Conservation (phyloP, 2,113 vertebrate species). For the Carassius gibelio region DNA sequence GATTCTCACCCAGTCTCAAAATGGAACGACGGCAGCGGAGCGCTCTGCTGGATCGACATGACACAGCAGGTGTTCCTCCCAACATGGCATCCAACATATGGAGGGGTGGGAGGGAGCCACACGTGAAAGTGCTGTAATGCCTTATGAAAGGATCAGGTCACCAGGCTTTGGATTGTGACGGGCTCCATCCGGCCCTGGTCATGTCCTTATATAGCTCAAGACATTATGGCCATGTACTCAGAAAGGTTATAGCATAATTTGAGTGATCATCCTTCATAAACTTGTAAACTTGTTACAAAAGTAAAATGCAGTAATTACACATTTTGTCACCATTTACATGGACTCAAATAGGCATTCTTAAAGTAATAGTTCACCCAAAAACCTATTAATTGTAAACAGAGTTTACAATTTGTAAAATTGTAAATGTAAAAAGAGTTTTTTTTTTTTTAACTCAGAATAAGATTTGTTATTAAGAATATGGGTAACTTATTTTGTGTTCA, state of each 20-base stretch:
- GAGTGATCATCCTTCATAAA: neutral
- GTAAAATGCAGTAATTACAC: neutral
- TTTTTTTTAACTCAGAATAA: too few species aligned
- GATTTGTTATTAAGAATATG: too few species aligned
- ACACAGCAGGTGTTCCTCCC: conserved; percentile 44
- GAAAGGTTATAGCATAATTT: neutral
- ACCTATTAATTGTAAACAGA: too few species aligned
- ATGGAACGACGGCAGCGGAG: conserved; percentile 40
- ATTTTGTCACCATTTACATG: neutral
- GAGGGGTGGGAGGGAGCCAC: neutral
- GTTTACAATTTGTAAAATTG: too few species aligned
- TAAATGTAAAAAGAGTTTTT: too few species aligned
- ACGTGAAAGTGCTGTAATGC: conserved; percentile 18
- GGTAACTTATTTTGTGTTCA: too few species aligned
- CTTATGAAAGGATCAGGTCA: conserved; percentile 21
- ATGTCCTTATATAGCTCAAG: conserved; percentile 16
- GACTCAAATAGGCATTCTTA: neutral
- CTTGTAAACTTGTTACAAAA: neutral
- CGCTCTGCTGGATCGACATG: conserved; percentile 30
- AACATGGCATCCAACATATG: neutral
- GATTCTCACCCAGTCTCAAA: conserved; percentile 39
- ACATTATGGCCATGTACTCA: neutral
- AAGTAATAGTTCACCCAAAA: too few species aligned
- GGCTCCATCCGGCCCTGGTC: neutral
- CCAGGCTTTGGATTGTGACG: neutral